These are phyloP conservation scores for Hetaerina americana DNA, from an alignment of 1,140 invertebrate genomes.

Conservation along the genomic window DNA sequence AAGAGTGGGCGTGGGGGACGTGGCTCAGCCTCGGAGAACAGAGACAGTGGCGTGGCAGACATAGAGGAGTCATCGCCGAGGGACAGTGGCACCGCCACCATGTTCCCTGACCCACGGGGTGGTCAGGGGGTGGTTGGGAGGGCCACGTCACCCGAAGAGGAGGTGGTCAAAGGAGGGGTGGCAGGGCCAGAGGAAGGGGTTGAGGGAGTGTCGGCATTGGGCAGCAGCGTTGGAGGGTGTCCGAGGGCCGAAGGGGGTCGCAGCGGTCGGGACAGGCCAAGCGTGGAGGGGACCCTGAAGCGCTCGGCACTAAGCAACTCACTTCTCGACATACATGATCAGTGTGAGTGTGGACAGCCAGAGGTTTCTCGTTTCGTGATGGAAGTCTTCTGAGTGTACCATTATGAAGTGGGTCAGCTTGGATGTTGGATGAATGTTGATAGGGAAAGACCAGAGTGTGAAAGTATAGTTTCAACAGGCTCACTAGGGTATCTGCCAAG, in stretches of 20 bases:
- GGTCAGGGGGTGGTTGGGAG: background rate
- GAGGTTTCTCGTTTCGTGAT: background rate
- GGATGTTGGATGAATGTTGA: background rate
- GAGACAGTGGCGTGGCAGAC: conserved; percentile 79
- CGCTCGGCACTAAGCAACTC: conserved; percentile 85
- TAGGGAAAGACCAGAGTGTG: background rate
- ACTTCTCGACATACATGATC: conserved; percentile 84
- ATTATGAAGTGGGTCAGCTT: background rate
- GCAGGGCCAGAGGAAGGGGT: background rate
- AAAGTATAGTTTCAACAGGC: background rate
- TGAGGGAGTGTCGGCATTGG: background rate
- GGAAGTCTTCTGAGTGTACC: background rate
- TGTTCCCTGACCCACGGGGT: conserved; percentile 5
- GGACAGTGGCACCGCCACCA: conserved; percentile 9
- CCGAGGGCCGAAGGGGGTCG: background rate
- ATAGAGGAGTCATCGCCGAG: conserved; percentile 51
- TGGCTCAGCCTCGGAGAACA: conserved; percentile 49
- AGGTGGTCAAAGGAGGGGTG: background rate
- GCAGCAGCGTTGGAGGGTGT: background rate
- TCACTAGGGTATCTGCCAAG: background rate
- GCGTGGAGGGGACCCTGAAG: conserved; percentile 45
- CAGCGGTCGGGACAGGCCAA: background rate
- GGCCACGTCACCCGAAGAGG: background rate
- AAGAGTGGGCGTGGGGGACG: conserved; percentile 42
- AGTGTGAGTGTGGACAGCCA: conserved; percentile 53